Base-by-base conservation (phyloP, 2,113 vertebrate species). In the Tupaia tana region DNA sequence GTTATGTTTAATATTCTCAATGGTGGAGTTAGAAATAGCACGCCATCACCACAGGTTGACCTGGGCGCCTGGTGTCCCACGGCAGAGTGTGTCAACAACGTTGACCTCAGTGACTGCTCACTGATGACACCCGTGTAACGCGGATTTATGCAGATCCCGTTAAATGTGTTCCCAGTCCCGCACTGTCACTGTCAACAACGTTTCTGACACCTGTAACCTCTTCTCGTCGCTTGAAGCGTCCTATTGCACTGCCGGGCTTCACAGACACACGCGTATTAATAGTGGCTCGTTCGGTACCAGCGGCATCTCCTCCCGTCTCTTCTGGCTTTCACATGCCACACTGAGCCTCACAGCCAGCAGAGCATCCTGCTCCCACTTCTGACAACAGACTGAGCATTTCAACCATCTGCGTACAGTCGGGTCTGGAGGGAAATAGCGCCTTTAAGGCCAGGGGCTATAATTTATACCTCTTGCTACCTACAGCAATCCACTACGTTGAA, bases 1-100 rank as follows among this genome's bases (percentile, higher is more conserved):
- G 66, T 34, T 59, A 86, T 70, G 88, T 77, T 91, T 81, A 77
- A 73, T 88, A 73, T 92, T 81, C 69, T 94, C 25, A 89, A 71
- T 14, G 83, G 31, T 67, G 91, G 89, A 56, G 77, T 73, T 31
- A 91, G 63, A 91, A 85, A n/a, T 8, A 78, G 2, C 43, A 34
- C 8, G 78, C 16, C 7, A 3, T 54, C 54, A 71, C 31, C 59
- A n/a, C 34, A 74, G 11, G 9, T 81, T 74, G 77, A 66, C 18
- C 64, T 64, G 9, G 56, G 9, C 58, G n/a, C 34, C 25, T 87
- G 52, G 24, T 73, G 52, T 29, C 92, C 0, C 0, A 31, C 69
- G 59, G 31, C 34, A 88, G 69, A n/a, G 75, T 73, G 27, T 64
- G 54, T 69, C 27, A 56, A 4, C 24, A 74, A 87, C 80, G 63